Conservation (phyloP, 2,888 invertebrate species). For the Epicampocera succincta region DNA sequence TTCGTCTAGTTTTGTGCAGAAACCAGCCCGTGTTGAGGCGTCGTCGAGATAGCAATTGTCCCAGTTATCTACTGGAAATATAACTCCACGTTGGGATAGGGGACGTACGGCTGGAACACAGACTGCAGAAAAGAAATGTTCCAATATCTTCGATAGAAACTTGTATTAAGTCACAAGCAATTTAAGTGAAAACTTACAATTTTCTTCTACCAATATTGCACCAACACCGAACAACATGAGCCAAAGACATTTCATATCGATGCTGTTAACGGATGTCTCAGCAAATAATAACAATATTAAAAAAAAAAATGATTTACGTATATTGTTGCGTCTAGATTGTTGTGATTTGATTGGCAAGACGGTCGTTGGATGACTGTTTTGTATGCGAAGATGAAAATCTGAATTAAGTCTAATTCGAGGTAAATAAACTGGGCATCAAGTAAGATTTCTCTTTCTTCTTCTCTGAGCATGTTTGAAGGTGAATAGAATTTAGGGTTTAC, state of each 20-base stretch:
- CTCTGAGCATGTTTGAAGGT: neutral
- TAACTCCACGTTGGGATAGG: conserved; percentile 71
- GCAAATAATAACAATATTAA: neutral
- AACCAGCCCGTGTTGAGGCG: conserved; percentile 62
- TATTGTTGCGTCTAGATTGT: conserved; percentile 13
- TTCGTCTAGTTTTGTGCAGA: conserved; percentile 73
- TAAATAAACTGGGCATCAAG: neutral
- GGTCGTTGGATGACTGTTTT: conserved; percentile 30
- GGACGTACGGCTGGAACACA: conserved; percentile 72
- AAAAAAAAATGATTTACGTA: neutral
- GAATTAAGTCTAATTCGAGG: neutral
- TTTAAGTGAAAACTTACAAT: conserved; percentile 56
- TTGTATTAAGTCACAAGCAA: neutral
- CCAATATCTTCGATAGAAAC: no score
- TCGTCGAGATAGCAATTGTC: conserved; percentile 74
- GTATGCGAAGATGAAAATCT: neutral
- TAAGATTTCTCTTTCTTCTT: neutral
- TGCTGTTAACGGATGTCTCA: neutral
- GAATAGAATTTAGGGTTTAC: conserved; percentile 11
- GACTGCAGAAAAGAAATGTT: conserved; percentile 26
- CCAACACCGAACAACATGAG: neutral
- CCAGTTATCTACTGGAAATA: conserved; percentile 73
- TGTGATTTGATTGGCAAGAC: neutral
- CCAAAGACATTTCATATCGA: conserved; percentile 50
- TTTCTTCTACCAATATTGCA: conserved; percentile 39